A percentile compares a stretch with the other conserved stretches of the same genome.
Conservation (phyloP, 2,797 vertebrate species). For the Anolis apletophallus region DNA sequence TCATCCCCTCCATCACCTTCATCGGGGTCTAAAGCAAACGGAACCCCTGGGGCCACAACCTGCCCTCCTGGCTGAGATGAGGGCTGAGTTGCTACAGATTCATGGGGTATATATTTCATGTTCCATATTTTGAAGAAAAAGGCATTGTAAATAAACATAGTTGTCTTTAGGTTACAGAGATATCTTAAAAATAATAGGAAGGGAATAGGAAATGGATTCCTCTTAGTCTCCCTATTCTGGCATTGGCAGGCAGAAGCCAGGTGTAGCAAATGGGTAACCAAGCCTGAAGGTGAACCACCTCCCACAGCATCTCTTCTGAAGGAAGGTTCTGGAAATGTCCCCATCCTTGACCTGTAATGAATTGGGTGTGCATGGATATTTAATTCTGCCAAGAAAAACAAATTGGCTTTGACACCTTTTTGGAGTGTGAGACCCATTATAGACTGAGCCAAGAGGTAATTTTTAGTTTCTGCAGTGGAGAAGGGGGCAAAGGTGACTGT, state of each 20-base stretch:
- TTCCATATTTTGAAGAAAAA: no score
- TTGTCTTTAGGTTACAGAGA: no score
- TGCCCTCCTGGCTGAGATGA: no score
- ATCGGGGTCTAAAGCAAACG: no score
- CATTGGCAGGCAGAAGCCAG: neutral
- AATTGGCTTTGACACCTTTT: neutral
- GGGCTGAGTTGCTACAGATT: no score
- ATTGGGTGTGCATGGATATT: accelerated
- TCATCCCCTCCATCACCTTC: no score
- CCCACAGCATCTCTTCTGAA: neutral
- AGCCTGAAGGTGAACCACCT: neutral
- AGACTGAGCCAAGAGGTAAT: neutral
- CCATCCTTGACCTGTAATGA: neutral
- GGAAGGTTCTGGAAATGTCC: neutral
- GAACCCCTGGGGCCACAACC: no score
- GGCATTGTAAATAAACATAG: no score
- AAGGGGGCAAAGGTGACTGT: neutral
- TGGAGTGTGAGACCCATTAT: neutral
- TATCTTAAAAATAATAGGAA: no score
- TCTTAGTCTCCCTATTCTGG: neutral
- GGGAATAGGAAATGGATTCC: no score
- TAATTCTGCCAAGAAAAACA: accelerated
- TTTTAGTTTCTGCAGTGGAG: neutral
- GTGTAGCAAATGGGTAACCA: neutral
- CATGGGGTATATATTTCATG: no score